These are phyloP conservation scores for Stictonetta naevosa DNA, from an alignment of 2,113 vertebrate species.

Conservation along the genomic window DNA sequence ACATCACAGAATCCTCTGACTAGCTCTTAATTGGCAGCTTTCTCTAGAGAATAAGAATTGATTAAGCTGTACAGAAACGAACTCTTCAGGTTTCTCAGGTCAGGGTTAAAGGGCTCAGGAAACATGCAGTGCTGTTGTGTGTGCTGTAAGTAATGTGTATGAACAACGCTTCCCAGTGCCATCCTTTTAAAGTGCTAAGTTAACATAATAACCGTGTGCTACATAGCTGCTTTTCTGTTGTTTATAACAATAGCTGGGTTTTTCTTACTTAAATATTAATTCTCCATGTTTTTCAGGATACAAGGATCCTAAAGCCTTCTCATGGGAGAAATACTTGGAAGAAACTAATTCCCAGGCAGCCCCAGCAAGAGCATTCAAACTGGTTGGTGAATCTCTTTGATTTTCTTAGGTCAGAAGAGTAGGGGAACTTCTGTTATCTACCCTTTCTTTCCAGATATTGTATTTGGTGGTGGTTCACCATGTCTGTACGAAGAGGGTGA, in stretches of 20 bases:
- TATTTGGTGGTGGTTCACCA: not conserved
- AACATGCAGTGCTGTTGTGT: not conserved
- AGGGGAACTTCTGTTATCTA: not conserved
- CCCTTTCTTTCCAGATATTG: not conserved
- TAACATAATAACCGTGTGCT: not conserved
- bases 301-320: slow-evolving; percentile 85
- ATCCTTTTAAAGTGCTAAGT: not conserved
- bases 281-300: slow-evolving; percentile 74
- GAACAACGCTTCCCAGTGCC: not conserved
- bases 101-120: not conserved
- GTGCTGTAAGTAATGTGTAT: not conserved
- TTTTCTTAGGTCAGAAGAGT: not conserved
- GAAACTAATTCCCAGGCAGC: slow-evolving; percentile 88
- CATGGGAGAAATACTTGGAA: slow-evolving; percentile 90
- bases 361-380: slow-evolving; percentile 90
- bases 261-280: not conserved
- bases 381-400: slow-evolving; percentile 73
- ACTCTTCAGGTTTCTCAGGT: not conserved
- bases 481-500: not conserved
- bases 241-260: not conserved
- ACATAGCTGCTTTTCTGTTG: not conserved
- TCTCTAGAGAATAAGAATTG: not conserved
- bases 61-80: not conserved
- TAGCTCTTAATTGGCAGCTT: not conserved
- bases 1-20: not conserved